Evolutionary conservation across 2,888 invertebrate genomes (phyloP).

Genomic region (Drosophila heteroneura): DNA sequence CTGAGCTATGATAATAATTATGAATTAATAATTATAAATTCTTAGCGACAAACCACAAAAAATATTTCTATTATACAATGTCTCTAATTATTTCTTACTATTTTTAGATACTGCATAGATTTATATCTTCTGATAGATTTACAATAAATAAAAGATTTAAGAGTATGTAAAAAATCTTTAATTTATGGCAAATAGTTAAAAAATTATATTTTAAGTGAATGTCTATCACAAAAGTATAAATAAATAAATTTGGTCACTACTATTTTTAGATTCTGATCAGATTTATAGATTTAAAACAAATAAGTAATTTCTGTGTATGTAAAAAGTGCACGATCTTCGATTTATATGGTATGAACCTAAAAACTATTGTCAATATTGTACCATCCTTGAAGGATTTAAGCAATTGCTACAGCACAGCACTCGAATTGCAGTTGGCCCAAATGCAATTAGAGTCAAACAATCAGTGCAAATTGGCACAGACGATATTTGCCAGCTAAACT

Average conservation of each 20-base stretch:
- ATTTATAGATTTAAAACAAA: not conserved
- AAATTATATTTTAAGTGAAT: not conserved
- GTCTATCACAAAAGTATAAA: not conserved
- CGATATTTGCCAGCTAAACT: slow-evolving; percentile 11
- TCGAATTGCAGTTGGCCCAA: slow-evolving; percentile 11
- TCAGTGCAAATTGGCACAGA: slow-evolving; percentile 12
- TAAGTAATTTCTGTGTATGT: not conserved
- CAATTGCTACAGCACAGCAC: not conserved
- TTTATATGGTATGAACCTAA: not conserved
- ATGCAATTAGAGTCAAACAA: slow-evolving; percentile 40
- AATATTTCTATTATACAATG: not conserved
- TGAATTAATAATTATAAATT: not conserved
- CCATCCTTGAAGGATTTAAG: not conserved
- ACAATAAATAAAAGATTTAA: not conserved
- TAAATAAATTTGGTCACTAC: not conserved
- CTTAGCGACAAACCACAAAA: not conserved
- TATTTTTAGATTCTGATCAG: not conserved
- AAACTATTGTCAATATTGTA: not conserved
- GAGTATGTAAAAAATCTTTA: not conserved
- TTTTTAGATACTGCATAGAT: not conserved
- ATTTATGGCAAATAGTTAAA: not conserved
- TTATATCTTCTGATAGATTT: not conserved
- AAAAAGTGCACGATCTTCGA: not conserved
- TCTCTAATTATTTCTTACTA: not conserved
- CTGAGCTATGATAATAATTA: not conserved